phyloP scores from a whole-genome alignment of 2,888 invertebrate species.

The Heteromurus nitidus region DNA sequence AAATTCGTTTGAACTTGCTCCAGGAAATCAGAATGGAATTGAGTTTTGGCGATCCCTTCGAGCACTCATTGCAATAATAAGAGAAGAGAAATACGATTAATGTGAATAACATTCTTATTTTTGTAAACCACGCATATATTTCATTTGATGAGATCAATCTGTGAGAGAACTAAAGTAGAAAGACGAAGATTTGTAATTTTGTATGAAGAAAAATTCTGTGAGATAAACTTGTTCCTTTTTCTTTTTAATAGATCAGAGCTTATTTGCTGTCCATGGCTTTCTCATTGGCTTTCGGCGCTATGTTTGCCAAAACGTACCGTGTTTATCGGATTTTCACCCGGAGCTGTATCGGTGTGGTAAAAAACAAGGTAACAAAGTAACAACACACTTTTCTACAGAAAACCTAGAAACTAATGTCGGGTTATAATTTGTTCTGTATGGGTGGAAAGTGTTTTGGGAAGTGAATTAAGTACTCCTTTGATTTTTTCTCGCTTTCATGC shows the following conservation, averaged over 20 bases:
- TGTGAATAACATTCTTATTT: too few species aligned
- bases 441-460: neutral
- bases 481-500: too few species aligned
- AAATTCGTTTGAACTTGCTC: conserved; percentile 25
- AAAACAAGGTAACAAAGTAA: conserved; percentile 84
- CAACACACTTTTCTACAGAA: too few species aligned
- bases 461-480: neutral
- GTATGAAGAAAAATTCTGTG: too few species aligned
- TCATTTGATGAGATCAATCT: too few species aligned
- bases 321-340: conserved; percentile 93
- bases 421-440: neutral
- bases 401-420: too few species aligned
- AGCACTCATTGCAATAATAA: too few species aligned
- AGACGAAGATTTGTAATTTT: too few species aligned
- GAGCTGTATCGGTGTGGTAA: conserved; percentile 87
- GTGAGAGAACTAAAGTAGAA: too few species aligned
- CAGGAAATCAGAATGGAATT: conserved; percentile 1
- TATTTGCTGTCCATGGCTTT: conserved; percentile 93
- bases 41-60: neutral
- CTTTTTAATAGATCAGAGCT: conserved; percentile 83
- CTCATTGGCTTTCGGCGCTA: conserved; percentile 93
- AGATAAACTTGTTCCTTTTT: too few species aligned
- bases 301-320: conserved; percentile 95
- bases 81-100: too few species aligned
- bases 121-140: too few species aligned